Evolutionary conservation across 1,140 invertebrate genomes (phyloP), one percentile per base, ranked within the genome.

Genomic region (Ceratitis capitata): DNA sequence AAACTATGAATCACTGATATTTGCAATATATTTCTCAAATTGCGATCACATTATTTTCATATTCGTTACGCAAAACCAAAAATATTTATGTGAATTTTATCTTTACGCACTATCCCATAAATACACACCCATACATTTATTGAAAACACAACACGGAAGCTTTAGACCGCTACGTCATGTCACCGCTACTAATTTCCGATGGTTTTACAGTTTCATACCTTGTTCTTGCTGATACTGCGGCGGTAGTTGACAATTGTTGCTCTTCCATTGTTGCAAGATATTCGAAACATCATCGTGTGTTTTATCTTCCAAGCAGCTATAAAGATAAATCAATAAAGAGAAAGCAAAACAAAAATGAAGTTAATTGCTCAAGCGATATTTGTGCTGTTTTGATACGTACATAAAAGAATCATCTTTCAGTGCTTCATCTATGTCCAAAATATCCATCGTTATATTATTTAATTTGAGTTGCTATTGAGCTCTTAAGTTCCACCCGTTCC

Each of bases 321-420:
- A n/a, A 58, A 45, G 26, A 47, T 83, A 61, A 61, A 84, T 85
- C 26, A 23, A 86, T 82, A 87, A 82, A 86, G 58, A 84, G n/a
- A 82, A 49, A 84, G 29, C 42, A 56, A 61, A 85, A 84, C 82
- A 84, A 86, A 69, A 35, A 78, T 42, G n/a, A 9, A 49, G 9
- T 49, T 82, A 29, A 64, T 83, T n/a, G 42, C 47, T 51, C 9
- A 69, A 74, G 39, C 26, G 35, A 14, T 84, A 49, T 9, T 47
- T 84, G 39, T 42, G n/a, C n/a, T 9, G 35, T 64, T n/a, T n/a
- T n/a, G n/a, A 35, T 85, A 88, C 90, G 88, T 88, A 91, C 90
- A 90, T 90, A 89, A 90, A 91, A 88, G 90, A 91, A 91, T 91
- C 90, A 90, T 91, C 90, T 87, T 91, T 91, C 47, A 91, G 87